Evolutionary conservation across 2,113 vertebrate species (phyloP), one percentile per base, ranked within the genome.

Genomic region (Vanacampus margaritifer): DNA sequence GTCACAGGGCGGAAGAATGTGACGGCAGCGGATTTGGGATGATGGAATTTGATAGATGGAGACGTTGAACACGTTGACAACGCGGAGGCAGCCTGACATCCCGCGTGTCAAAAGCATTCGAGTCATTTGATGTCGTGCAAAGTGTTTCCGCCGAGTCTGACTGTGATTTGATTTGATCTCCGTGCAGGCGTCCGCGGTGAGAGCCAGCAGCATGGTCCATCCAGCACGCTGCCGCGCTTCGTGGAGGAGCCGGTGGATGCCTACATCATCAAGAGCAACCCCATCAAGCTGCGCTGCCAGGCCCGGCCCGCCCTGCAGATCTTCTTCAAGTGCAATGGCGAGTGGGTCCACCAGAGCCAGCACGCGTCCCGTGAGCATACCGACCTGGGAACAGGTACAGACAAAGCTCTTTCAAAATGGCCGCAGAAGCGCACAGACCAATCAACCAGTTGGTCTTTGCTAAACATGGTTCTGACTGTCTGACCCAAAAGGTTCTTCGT

Each of bases 241-340:
- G 89, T 97, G 89, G 91, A 96, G 76, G 97, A 99, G 80, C 97
- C 97, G 0, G 94, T 94, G 0, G 95, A 98, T n/a, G 96, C 95
- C 21, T 99, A 99, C 78, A 98, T 99, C 51, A 90, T 99, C 81
- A 99, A 99, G 86, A 99, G 94, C 86, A 96, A 97, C 82, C 97
- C 96, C 59, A 98, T 99, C 76, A 94, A 94, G 69, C 89, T 99
- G 50, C 92, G 89, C 36, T 99, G 97, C 79, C 91, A 93, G 37
- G 97, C 97, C 0, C 89, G 90, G 67, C 97, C 97, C 0, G 97
- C 97, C 2, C 95, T 98, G 85, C 97, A 99, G 79, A 99, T 99
- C 75, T 99, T 98, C 91, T 99, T 99, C 90, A 99, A 99, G 85
- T 99, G 97, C 87, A 99, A 99, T 0, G 97, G 97, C 0, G 97